These are phyloP conservation scores for Acipenser ruthenus DNA, from an alignment of 2,797 vertebrate species.

Conservation along the genomic window DNA sequence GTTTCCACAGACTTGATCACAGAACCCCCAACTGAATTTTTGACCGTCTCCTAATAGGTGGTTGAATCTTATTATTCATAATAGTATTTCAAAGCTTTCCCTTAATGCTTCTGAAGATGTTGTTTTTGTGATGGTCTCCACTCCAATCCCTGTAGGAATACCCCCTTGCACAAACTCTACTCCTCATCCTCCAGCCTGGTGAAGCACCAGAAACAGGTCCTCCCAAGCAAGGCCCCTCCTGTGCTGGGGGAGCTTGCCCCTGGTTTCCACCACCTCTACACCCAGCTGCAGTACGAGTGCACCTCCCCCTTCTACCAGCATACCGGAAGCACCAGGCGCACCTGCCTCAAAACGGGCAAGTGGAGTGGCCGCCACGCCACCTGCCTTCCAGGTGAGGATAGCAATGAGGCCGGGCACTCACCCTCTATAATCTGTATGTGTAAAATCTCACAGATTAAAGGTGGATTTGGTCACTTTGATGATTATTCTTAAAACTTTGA, in stretches of 20 bases:
- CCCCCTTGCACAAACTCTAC: slow-evolving; percentile 83
- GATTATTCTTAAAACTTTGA: too few relatives aligned
- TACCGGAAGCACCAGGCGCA: slow-evolving; percentile 82
- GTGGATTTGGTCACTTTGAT: too few relatives aligned
- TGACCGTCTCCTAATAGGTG: too few relatives aligned
- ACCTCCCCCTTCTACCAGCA: slow-evolving; percentile 83
- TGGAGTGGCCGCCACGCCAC: too few relatives aligned
- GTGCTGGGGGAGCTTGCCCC: slow-evolving; percentile 62
- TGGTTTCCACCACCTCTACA: slow-evolving; percentile 84
- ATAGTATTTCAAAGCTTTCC: too few relatives aligned
- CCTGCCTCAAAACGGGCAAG: slow-evolving; percentile 65
- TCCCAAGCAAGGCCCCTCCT: slow-evolving; percentile 64
- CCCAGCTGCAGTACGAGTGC: slow-evolving; percentile 87
- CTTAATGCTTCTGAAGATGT: too few relatives aligned
- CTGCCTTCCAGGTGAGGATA: slow-evolving; percentile 86
- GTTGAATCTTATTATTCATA: too few relatives aligned
- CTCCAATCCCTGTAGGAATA: slow-evolving; percentile 65
- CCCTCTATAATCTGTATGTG: too few relatives aligned
- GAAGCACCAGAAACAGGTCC: slow-evolving; percentile 45
- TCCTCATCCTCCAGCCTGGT: slow-evolving; percentile 58
- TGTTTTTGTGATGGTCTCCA: neutral
- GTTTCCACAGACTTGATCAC: too few relatives aligned
- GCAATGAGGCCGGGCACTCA: slow-evolving; percentile 17
- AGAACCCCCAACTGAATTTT: too few relatives aligned
- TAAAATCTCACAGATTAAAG: too few relatives aligned